Evolutionary conservation across 2,113 vertebrate species (phyloP).

Genomic region (Myotis davidii): DNA sequence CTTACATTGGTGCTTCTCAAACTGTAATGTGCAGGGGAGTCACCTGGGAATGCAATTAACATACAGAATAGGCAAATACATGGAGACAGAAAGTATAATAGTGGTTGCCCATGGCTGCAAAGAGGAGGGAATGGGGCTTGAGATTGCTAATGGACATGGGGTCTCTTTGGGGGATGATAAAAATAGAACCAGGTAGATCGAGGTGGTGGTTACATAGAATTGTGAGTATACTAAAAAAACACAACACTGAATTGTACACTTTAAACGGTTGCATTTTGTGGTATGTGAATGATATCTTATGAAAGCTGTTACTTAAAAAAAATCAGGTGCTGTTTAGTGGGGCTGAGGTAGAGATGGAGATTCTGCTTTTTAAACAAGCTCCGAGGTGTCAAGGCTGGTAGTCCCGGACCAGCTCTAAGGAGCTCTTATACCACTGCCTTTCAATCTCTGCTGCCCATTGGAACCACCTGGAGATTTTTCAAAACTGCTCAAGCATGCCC

Average conservation of each 20-base stretch:
- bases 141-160: neutral
- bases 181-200: neutral
- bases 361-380: neutral
- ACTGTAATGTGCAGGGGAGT: neutral
- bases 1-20: neutral
- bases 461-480: neutral
- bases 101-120: neutral
- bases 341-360: neutral
- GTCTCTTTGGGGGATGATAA: neutral
- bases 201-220: neutral
- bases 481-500: neutral
- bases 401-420: neutral
- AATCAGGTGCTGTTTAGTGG: neutral
- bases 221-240: neutral
- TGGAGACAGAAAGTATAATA: neutral
- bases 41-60: neutral
- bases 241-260: neutral
- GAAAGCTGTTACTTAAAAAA: constrained; percentile 18
- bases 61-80: neutral
- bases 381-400: neutral
- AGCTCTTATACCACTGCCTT: neutral
- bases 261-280: neutral
- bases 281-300: constrained; percentile 8
- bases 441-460: neutral
- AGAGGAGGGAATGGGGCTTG: neutral